phyloP scores from a whole-genome alignment of 2,113 vertebrate species.

The Ondatra zibethicus region DNA sequence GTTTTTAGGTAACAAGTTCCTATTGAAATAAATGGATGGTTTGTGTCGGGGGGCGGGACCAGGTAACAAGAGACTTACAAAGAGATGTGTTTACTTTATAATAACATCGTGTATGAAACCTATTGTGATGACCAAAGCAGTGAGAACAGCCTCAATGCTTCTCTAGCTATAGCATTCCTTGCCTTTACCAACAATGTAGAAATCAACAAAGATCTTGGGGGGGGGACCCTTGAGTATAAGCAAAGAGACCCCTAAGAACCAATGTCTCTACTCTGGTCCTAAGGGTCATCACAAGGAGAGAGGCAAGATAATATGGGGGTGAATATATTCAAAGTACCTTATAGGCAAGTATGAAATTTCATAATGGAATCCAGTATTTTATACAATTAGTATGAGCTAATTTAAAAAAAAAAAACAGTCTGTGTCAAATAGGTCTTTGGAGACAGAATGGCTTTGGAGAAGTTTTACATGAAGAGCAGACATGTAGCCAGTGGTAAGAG shows the following conservation, averaged over 20 bases:
- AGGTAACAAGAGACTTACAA: background rate
- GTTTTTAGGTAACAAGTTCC: background rate
- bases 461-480: background rate
- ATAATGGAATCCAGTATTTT: background rate
- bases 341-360: background rate
- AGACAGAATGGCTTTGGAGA: slow-evolving; percentile 19
- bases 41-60: background rate
- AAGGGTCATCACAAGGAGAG: background rate
- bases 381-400: background rate
- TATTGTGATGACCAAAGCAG: background rate
- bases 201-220: background rate
- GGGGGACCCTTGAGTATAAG: background rate
- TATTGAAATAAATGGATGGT: background rate
- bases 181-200: background rate
- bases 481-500: background rate
- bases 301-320: background rate
- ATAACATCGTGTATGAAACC: background rate
- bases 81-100: background rate
- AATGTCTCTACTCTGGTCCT: background rate
- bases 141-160: background rate
- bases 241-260: background rate
- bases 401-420: background rate
- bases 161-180: background rate
- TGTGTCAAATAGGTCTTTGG: background rate
- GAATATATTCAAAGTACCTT: background rate